Percentiles rank a stretch among this genome's conserved stretches.
These are phyloP conservation scores for Brenthis hecate DNA, from an alignment of 2,888 invertebrate genomes.

Conservation along the genomic window DNA sequence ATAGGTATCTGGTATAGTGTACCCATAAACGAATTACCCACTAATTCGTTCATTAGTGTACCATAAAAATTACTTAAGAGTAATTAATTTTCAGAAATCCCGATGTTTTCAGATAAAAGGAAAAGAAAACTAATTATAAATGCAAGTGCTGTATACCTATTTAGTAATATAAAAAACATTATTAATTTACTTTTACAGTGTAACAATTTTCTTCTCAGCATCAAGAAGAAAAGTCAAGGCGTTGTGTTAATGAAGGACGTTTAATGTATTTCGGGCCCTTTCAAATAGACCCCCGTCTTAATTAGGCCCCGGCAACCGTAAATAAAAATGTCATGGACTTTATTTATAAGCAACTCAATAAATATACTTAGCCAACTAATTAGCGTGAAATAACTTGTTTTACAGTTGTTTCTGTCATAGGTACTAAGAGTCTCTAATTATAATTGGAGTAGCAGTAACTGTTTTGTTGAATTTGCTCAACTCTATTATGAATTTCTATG, in stretches of 20 bases:
- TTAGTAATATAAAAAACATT: conserved; percentile 22
- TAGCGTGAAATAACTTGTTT: conserved; percentile 30
- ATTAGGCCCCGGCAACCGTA: conserved; percentile 49
- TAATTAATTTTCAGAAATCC: too few species aligned
- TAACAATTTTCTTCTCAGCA: conserved; percentile 34
- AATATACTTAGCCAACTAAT: conserved; percentile 37
- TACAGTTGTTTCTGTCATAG: conserved; percentile 14
- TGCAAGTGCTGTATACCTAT: conserved; percentile 5
- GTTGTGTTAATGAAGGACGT: conserved; percentile 55
- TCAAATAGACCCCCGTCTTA: conserved; percentile 61
- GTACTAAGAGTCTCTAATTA: conserved; percentile 1
- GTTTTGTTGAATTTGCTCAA: not conserved
- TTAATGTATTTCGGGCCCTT: conserved; percentile 59
- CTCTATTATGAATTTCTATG: too few species aligned
- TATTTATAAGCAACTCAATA: conserved; percentile 40
- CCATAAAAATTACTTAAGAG: too few species aligned
- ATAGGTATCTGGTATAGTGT: too few species aligned
- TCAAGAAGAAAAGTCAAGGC: conserved; percentile 40
- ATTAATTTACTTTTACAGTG: conserved; percentile 24
- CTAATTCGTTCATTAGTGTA: too few species aligned
- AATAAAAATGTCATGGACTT: conserved; percentile 49
- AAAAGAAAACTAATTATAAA: conserved; percentile 1
- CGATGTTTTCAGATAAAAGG: too few species aligned
- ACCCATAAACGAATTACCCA: too few species aligned
- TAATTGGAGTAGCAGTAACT: not conserved